Conservation (phyloP, 1,140 invertebrate species). For the Drosophila ficusphila region DNA sequence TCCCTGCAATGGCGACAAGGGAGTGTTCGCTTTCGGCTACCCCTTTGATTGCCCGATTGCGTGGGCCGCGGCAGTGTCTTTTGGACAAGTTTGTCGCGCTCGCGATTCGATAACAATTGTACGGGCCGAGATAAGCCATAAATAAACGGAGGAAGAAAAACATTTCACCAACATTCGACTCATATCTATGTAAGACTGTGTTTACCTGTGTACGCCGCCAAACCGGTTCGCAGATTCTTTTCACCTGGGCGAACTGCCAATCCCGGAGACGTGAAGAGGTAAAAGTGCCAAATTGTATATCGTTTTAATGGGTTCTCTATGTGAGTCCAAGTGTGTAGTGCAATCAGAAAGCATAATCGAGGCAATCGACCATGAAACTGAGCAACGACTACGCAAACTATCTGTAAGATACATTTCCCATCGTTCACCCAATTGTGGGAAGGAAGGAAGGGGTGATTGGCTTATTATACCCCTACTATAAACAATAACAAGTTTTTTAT, state of each 20-base stretch:
- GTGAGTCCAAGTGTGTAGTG: slow-evolving; percentile 16
- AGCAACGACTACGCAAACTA: slow-evolving; percentile 42
- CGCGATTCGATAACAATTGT: slow-evolving; percentile 57
- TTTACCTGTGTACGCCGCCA: slow-evolving; percentile 16
- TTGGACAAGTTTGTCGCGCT: slow-evolving; percentile 38
- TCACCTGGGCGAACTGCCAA: slow-evolving; percentile 32
- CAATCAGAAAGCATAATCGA: slow-evolving; percentile 70
- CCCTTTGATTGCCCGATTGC: slow-evolving; percentile 54
- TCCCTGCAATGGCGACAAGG: slow-evolving; percentile 25
- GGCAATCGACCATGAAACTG: slow-evolving; percentile 67
- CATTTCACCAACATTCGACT: slow-evolving; percentile 20
- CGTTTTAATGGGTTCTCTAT: slow-evolving; percentile 43
- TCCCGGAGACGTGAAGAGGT: slow-evolving; percentile 38
- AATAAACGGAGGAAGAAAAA: slow-evolving; percentile 53
- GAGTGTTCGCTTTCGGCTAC: slow-evolving; percentile 6
- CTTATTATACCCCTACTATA: slow-evolving; percentile 29
- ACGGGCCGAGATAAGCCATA: slow-evolving; percentile 65
- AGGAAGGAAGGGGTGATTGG: not conserved
- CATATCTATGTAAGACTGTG: slow-evolving; percentile 34
- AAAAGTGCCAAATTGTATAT: slow-evolving; percentile 69
- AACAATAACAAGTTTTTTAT: slow-evolving; percentile 48
- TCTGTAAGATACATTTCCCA: slow-evolving; percentile 61
- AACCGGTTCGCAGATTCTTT: slow-evolving; percentile 59
- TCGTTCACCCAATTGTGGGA: not conserved
- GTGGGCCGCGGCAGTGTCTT: slow-evolving; percentile 44